Evolutionary conservation across 64 coral and sea anemone genomes (phyloP).

Genomic region (Stylophora pistillata): DNA sequence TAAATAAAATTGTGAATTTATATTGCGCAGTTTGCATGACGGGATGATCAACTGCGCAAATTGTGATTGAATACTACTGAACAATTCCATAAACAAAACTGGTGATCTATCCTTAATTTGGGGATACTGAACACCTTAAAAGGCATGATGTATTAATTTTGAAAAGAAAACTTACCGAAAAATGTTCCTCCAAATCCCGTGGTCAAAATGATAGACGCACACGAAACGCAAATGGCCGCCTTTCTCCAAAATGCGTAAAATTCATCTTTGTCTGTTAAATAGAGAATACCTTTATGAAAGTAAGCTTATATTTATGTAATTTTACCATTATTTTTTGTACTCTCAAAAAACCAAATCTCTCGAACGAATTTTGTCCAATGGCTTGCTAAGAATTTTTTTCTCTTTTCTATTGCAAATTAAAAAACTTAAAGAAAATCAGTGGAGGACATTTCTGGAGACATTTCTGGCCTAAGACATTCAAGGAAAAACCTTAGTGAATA

Average conservation of each 20-base stretch:
- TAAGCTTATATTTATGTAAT: neutral
- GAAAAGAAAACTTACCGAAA: constrained; percentile 31
- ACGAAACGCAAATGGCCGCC: constrained; percentile 44
- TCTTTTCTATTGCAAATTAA: too few species aligned
- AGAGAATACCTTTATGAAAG: neutral
- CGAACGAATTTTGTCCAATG: too few species aligned
- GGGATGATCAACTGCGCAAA: neutral
- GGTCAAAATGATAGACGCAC: constrained; percentile 42
- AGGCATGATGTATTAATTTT: neutral
- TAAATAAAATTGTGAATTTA: too few species aligned
- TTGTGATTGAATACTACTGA: neutral
- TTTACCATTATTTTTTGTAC: neutral
- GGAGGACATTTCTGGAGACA: too few species aligned
- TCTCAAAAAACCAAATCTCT: neutral
- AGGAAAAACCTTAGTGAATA: too few species aligned
- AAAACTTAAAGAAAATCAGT: too few species aligned
- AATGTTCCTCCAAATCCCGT: constrained; percentile 36
- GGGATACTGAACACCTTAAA: neutral
- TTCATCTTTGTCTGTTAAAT: neutral
- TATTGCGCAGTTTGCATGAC: too few species aligned
- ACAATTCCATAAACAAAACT: neutral
- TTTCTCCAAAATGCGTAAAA: constrained; percentile 44
- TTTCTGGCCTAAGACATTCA: too few species aligned
- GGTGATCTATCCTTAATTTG: neutral
- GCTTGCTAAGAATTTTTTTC: too few species aligned